phyloP scores from a whole-genome alignment of 1,140 invertebrate genomes.

The Caenorhabditis remanei region DNA sequence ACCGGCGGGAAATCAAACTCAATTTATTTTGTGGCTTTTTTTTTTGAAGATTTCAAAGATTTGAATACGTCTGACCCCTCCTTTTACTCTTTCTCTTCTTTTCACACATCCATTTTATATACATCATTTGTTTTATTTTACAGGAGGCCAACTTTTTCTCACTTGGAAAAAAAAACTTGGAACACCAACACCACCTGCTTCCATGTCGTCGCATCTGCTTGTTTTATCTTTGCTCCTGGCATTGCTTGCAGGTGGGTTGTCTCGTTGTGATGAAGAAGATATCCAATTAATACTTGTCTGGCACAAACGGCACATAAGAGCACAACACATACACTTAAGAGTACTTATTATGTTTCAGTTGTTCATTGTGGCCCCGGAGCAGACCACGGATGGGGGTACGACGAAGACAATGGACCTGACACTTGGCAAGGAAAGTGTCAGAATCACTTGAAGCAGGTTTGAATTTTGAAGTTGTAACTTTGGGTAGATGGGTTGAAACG shows the following conservation, averaged over 20 bases:
- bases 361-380: slow-evolving; percentile 15
- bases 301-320: background rate
- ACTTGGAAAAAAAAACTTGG: slow-evolving; percentile 24
- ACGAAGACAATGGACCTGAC: slow-evolving; percentile 68
- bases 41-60: slow-evolving; percentile 5
- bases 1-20: background rate
- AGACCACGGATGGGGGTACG: slow-evolving; percentile 71
- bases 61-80: background rate
- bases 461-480: slow-evolving; percentile 25
- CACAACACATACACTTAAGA: slow-evolving; percentile 28
- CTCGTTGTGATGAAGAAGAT: background rate
- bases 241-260: slow-evolving; percentile 33
- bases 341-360: slow-evolving; percentile 25
- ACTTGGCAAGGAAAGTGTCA: slow-evolving; percentile 69
- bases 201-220: slow-evolving; percentile 23
- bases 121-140: background rate
- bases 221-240: slow-evolving; percentile 44
- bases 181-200: slow-evolving; percentile 37
- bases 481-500: background rate
- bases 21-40: background rate
- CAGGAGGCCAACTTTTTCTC: background rate
- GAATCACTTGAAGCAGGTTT: slow-evolving; percentile 70
- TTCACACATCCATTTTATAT: background rate
- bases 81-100: background rate
- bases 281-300: slow-evolving; percentile 50